phyloP scores from a whole-genome alignment of 2,113 vertebrate genomes.

The Elephas maximus region DNA sequence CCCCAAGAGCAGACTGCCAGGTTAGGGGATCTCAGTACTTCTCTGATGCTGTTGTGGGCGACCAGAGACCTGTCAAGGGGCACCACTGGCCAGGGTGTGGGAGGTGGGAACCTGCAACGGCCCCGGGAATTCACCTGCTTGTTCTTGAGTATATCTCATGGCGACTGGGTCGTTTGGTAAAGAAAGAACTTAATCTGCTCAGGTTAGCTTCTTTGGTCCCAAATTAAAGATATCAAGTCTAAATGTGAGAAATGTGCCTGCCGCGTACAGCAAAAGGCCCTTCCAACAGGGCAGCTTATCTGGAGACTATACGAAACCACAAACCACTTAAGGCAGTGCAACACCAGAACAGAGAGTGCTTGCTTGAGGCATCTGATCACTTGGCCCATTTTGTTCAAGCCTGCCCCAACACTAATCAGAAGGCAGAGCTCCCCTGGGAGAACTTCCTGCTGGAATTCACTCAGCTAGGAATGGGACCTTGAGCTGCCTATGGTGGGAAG shows the following conservation, averaged over 20 bases:
- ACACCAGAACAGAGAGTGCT: background rate
- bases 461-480: background rate
- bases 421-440: background rate
- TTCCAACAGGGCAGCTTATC: background rate
- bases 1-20: background rate
- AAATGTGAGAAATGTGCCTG: background rate
- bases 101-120: background rate
- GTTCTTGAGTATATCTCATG: background rate
- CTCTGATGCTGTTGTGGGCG: background rate
- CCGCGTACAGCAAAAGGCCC: background rate
- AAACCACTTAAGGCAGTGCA: background rate
- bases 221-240: conserved; percentile 6
- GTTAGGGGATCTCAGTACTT: background rate
- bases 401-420: background rate
- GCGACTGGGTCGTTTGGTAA: background rate
- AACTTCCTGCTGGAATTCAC: conserved; percentile 7
- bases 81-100: background rate
- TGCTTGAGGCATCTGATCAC: background rate
- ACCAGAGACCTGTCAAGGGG: background rate
- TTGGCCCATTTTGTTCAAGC: background rate
- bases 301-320: background rate
- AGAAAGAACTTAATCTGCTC: background rate
- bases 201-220: background rate
- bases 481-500: background rate
- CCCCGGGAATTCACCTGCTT: background rate